Evolutionary conservation across 2,113 vertebrate genomes (phyloP).

Genomic region (Anoura caudifer): DNA sequence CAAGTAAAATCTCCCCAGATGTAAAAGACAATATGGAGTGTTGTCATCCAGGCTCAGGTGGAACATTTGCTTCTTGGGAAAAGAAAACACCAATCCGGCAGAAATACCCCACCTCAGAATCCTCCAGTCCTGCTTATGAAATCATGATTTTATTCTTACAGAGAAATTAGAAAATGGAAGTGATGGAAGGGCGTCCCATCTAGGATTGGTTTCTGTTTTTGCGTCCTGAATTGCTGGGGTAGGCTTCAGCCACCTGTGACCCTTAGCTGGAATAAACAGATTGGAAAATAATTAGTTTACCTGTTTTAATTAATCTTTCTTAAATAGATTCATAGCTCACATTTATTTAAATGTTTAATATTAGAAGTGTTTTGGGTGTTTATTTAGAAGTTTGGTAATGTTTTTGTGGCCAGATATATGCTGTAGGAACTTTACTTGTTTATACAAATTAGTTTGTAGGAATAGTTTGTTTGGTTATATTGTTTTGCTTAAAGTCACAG

Average conservation of each 20-base stretch:
- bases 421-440: not conserved
- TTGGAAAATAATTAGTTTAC: not conserved
- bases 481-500: not conserved
- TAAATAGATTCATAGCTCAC: not conserved
- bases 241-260: not conserved
- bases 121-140: not conserved
- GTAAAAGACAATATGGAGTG: not conserved
- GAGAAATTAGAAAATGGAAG: not conserved
- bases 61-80: not conserved
- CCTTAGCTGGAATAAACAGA: not conserved
- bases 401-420: not conserved
- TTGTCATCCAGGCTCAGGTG: slow-evolving; percentile 43
- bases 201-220: not conserved
- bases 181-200: not conserved
- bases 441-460: not conserved
- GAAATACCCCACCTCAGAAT: not conserved
- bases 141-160: not conserved
- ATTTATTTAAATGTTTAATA: not conserved
- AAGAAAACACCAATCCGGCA: not conserved
- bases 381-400: not conserved
- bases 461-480: not conserved
- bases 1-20: slow-evolving; percentile 44
- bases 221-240: not conserved
- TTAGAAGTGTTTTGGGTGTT: not conserved
- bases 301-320: not conserved